A percentile compares a stretch with the other conserved stretches of the same genome.
Evolutionary conservation across 1,140 invertebrate genomes (phyloP).

Genomic region (Lucilia cuprina): DNA sequence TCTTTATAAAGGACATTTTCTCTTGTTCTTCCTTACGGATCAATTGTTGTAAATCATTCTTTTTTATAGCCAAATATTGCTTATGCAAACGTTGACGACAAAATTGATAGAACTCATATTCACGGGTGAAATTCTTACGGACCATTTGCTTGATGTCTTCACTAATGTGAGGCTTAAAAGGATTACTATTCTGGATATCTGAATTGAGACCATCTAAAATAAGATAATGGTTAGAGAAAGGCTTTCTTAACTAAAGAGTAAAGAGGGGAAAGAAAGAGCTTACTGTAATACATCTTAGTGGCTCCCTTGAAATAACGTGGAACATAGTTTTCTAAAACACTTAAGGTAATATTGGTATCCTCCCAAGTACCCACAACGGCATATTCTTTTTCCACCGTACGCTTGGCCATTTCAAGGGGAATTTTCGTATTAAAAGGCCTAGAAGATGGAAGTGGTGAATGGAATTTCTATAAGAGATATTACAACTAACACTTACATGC

Average conservation of each 20-base stretch:
- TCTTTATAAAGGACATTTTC: neutral
- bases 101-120: conserved; percentile 45
- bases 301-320: conserved; percentile 84
- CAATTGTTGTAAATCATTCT: conserved; percentile 43
- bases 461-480: too few species aligned
- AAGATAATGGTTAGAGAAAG: conserved; percentile 39
- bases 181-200: conserved; percentile 47
- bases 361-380: conserved; percentile 87
- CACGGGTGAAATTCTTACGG: conserved; percentile 41
- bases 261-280: too few species aligned
- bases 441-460: too few species aligned
- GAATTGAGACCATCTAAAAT: conserved; percentile 64
- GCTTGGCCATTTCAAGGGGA: conserved; percentile 81
- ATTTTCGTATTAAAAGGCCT: conserved; percentile 84
- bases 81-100: conserved; percentile 41
- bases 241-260: neutral
- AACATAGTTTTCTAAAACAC: conserved; percentile 83
- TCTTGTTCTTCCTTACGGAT: neutral
- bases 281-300: conserved; percentile 78
- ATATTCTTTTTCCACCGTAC: conserved; percentile 83
- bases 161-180: conserved; percentile 46
- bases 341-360: conserved; percentile 83
- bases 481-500: conserved; percentile 53
- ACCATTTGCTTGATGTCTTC: conserved; percentile 42
- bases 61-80: conserved; percentile 45